These are phyloP conservation scores for Psococerastis gibbosa DNA, from an alignment of 2,888 invertebrate species.

Conservation along the genomic window DNA sequence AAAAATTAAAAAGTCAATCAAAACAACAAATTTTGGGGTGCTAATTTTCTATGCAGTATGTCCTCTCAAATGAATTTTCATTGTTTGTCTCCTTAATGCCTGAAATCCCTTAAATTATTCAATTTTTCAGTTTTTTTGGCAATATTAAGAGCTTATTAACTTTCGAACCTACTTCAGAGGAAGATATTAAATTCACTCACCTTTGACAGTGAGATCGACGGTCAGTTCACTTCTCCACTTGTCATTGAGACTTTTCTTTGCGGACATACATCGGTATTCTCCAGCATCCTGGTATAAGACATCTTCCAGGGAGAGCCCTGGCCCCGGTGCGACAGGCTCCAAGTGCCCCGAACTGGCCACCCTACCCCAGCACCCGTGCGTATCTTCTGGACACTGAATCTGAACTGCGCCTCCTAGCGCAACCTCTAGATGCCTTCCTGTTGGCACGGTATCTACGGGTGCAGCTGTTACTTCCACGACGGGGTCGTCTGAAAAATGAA, in stretches of 20 bases:
- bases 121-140: too few relatives aligned
- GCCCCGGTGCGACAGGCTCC: conserved; percentile 32
- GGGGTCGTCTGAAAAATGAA: conserved; percentile 19
- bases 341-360: conserved; percentile 26
- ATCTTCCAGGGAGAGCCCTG: conserved; percentile 43
- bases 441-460: conserved; percentile 26
- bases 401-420: conserved; percentile 74
- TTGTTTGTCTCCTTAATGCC: too few relatives aligned
- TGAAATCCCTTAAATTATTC: too few relatives aligned
- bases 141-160: too few relatives aligned
- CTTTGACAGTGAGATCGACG: conserved; percentile 30
- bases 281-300: conserved; percentile 60
- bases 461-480: conserved; percentile 35
- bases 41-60: too few relatives aligned
- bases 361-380: conserved; percentile 39
- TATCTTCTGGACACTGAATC: conserved; percentile 64
- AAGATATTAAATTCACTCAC: too few relatives aligned
- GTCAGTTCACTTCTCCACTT: conserved; percentile 21
- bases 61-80: too few relatives aligned
- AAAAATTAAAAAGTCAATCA: too few relatives aligned
- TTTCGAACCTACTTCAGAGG: too few relatives aligned
- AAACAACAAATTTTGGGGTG: too few relatives aligned
- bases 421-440: conserved; percentile 34
- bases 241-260: conserved; percentile 26
- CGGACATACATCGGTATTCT: conserved; percentile 48